Conservation (phyloP, 92 coral and sea anemone species). For the Bergia puertoricense region DNA sequence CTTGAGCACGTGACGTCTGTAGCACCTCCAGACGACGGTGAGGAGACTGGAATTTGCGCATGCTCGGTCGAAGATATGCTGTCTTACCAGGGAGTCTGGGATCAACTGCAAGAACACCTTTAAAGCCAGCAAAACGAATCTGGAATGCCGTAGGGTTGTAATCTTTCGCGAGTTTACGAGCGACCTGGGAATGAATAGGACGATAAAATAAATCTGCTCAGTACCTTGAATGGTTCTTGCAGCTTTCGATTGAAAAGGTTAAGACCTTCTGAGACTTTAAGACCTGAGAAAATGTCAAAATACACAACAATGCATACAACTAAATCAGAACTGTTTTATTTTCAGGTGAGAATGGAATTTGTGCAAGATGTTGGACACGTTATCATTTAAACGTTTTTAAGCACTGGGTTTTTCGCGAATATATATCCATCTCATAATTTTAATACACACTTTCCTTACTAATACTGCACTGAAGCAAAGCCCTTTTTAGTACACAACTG, state of each 20-base stretch:
- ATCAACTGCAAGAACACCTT: constrained; percentile 91
- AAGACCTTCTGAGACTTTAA: no score
- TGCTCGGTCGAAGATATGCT: constrained; percentile 85
- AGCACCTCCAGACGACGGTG: constrained; percentile 95
- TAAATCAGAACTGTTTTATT: no score
- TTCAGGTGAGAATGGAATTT: no score
- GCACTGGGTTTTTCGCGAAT: no score
- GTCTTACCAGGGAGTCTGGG: constrained; percentile 61
- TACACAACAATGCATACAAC: no score
- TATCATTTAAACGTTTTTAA: no score
- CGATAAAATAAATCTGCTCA: no score
- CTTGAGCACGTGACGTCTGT: constrained; percentile 98
- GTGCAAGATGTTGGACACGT: no score
- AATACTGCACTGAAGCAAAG: no score
- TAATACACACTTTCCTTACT: no score
- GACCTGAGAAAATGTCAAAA: no score
- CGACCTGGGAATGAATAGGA: constrained; percentile 53
- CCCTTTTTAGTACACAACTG: background rate
- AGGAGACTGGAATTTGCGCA: constrained; percentile 86
- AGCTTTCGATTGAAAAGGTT: background rate
- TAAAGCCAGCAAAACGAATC: constrained; percentile 96
- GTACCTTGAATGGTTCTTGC: background rate
- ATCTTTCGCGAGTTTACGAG: constrained; percentile 60
- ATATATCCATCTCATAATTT: no score
- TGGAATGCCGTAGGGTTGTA: constrained; percentile 93